Base-by-base conservation (phyloP, 2,113 vertebrate species). In the Phoenicopterus ruber region DNA sequence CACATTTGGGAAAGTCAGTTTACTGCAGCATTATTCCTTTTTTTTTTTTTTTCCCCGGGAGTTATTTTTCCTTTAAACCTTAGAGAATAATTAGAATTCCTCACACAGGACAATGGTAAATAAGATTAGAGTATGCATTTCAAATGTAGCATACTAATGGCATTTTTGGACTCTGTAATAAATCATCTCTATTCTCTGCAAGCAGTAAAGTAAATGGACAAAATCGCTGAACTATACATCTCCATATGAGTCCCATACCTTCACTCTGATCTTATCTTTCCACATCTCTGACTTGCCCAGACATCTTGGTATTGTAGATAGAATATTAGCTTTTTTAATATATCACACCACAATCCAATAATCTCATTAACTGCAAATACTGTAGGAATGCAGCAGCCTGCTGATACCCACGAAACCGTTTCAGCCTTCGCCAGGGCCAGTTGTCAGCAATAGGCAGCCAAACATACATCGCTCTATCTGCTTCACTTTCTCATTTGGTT, bases 31-130 rank as follows among this genome's bases (percentile, higher is more conserved):
- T 63, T 78, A 61, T 32, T 72, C 21, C 36, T 67, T 57, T n/a
- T 24, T 21, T 42, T 42, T 42, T 49, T 61, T 52, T 61, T 44
- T 16, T 4, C 14, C 1, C 65, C 2, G 0, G 17, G n/a, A 22
- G 31, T 11, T 77, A 70, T 81, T 90, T 83, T 91, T 55, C 63
- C 61, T 84, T 91, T 46, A 88, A 86, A 86, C 25, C 65, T 76
- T 57, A 88, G 57, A 90, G 26, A 83, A 84, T 76, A 92, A 91
- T 94, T 94, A 65, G 71, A 93, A 86, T 94, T 92, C 90, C 29
- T 92, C 2, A 0, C 69, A 86, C n/a, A 74, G 62, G 79, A 93
- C 85, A 95, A 88, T 50, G 26, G 82, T 71, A 93, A 95, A 88
- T 66, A 94, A 92, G 69, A 78, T 81, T 86, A 94, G 63, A 38